Percentiles rank a stretch among this genome's conserved stretches.
Evolutionary conservation across 2,113 vertebrate genomes (phyloP).

Genomic region (Atlantisia rogersi): DNA sequence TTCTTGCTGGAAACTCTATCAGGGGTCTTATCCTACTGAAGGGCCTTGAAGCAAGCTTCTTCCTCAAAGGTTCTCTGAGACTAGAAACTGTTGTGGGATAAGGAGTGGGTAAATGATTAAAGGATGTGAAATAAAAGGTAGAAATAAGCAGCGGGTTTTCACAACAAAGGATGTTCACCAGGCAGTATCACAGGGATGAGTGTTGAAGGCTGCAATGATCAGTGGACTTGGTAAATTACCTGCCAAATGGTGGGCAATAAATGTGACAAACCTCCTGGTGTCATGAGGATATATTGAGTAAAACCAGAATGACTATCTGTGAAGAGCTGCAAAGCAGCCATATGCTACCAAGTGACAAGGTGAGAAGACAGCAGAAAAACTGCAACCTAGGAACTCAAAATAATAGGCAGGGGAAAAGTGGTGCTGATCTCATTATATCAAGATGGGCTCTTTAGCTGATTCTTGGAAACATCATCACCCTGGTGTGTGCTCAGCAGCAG

Average conservation of each 20-base stretch:
- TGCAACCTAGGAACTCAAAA: not conserved
- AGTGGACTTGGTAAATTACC: not conserved
- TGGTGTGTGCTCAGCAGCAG: not conserved
- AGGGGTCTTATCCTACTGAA: not conserved
- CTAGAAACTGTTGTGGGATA: not conserved
- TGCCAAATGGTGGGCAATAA: not conserved
- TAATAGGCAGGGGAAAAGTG: not conserved
- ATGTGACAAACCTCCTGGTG: not conserved
- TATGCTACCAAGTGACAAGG: conserved; percentile 9
- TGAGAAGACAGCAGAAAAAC: conserved; percentile 6
- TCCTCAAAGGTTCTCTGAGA: not conserved
- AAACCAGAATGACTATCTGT: not conserved
- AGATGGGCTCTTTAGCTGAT: not conserved
- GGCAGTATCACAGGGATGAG: not conserved
- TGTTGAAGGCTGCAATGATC: not conserved
- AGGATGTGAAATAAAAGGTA: not conserved
- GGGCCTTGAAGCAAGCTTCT: not conserved
- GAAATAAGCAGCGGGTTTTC: not conserved
- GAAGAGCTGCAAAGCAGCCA: not conserved
- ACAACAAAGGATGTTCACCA: not conserved
- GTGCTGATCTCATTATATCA: not conserved
- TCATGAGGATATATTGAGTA: not conserved
- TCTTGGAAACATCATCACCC: not conserved
- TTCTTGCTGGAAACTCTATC: not conserved
- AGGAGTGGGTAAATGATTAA: not conserved